Evolutionary conservation across 2,888 invertebrate species (phyloP).

Genomic region (Drepana falcataria): DNA sequence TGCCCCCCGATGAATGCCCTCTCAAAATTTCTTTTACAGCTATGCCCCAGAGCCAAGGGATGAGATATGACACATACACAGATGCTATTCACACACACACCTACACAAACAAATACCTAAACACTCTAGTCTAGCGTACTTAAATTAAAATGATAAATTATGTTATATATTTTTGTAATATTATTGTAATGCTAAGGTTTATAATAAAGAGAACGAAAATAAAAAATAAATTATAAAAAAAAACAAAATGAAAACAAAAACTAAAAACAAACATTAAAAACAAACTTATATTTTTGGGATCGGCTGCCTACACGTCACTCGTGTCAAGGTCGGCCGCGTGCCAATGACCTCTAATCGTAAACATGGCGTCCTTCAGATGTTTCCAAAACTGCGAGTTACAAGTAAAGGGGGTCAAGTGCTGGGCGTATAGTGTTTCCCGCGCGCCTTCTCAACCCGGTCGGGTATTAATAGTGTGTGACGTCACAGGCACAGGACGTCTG

Average conservation of each 20-base stretch:
- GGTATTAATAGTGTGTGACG: slow-evolving; percentile 53
- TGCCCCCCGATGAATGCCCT: slow-evolving; percentile 56
- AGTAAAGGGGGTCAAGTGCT: slow-evolving; percentile 61
- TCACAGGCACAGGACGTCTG: slow-evolving; percentile 48
- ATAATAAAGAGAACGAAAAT: slow-evolving; percentile 77
- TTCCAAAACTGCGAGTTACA: slow-evolving; percentile 37
- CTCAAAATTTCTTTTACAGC: slow-evolving; percentile 71
- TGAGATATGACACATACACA: slow-evolving; percentile 42
- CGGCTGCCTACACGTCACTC: slow-evolving; percentile 22
- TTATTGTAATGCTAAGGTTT: slow-evolving; percentile 75
- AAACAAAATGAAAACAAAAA: slow-evolving; percentile 45
- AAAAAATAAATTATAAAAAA: slow-evolving; percentile 52
- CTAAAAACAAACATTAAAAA: slow-evolving; percentile 28
- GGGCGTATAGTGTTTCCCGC: slow-evolving; percentile 61
- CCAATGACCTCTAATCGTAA: slow-evolving; percentile 62
- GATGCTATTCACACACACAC: slow-evolving; percentile 39
- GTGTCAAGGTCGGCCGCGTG: slow-evolving; percentile 59
- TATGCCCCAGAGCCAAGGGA: slow-evolving; percentile 50
- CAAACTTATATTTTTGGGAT: slow-evolving; percentile 30
- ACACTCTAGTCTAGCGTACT: slow-evolving; percentile 47
- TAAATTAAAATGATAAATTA: slow-evolving; percentile 55
- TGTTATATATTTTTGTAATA: slow-evolving; percentile 75
- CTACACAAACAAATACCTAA: slow-evolving; percentile 12
- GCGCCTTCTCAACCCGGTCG: slow-evolving; percentile 21
- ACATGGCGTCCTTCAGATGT: slow-evolving; percentile 40